Conservation (phyloP, 2,797 vertebrate genomes). For the Bovichtus diacanthus region DNA sequence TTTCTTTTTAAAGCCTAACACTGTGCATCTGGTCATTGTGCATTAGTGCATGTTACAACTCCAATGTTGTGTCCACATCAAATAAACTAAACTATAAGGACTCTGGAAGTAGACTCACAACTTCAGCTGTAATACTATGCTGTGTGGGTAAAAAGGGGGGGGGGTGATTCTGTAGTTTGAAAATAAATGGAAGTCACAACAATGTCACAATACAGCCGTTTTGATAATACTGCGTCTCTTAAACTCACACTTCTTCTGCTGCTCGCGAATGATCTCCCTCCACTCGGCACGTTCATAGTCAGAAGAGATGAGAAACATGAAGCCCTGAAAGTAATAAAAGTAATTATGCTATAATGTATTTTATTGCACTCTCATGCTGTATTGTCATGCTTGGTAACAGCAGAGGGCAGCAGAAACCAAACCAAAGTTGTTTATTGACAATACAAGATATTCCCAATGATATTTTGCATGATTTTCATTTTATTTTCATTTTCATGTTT, state of each 20-base stretch:
- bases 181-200: no score
- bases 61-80: no score
- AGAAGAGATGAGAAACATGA: constrained; percentile 93
- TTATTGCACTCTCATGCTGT: neutral
- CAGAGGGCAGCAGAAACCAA: constrained; percentile 65
- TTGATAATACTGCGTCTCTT: neutral
- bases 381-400: constrained; percentile 17
- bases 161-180: no score
- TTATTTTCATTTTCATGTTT: no score
- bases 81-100: no score
- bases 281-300: constrained; percentile 96
- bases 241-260: constrained; percentile 95
- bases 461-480: neutral
- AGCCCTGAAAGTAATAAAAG: constrained; percentile 82
- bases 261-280: constrained; percentile 93
- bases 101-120: no score
- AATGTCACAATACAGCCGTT: neutral
- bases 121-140: no score
- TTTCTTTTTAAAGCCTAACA: no score
- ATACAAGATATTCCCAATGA: neutral
- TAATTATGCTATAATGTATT: no score
- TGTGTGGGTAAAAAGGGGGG: no score
- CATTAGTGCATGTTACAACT: no score
- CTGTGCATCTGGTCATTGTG: no score
- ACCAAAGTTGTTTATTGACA: neutral